Percentiles rank a stretch among this genome's conserved stretches.
Evolutionary conservation across 2,113 vertebrate genomes (phyloP).

Genomic region (Chlamydotis undulata): DNA sequence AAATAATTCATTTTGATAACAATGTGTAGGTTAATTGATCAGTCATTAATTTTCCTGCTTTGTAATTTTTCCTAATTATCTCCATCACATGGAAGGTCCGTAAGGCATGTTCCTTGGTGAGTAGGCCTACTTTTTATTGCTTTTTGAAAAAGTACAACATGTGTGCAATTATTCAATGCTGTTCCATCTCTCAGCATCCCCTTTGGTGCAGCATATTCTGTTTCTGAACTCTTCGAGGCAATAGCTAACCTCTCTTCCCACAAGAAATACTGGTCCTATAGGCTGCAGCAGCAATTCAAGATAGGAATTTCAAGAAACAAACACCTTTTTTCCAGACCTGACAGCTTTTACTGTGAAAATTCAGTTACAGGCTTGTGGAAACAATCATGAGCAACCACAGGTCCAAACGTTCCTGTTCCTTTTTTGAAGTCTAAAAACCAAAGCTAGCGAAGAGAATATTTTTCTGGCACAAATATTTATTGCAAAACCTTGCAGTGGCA

Average conservation of each 20-base stretch:
- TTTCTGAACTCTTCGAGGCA: background rate
- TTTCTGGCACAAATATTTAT: background rate
- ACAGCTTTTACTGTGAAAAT: background rate
- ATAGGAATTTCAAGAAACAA: background rate
- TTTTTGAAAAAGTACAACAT: background rate
- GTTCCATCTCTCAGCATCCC: background rate
- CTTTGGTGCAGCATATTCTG: background rate
- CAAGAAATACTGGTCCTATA: background rate
- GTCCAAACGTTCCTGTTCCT: background rate
- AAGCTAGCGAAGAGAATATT: background rate
- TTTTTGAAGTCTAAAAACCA: background rate
- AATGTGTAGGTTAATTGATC: slow-evolving; percentile 3
- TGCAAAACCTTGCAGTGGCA: background rate
- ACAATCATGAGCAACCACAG: background rate
- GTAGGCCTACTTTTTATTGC: background rate
- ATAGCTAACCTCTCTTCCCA: background rate
- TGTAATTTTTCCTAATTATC: background rate
- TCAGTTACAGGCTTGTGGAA: background rate
- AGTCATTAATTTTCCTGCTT: slow-evolving; percentile 24
- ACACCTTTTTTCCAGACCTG: background rate
- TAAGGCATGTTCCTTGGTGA: background rate
- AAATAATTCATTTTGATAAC: slow-evolving; percentile 24
- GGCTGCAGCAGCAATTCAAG: background rate
- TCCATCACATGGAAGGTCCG: background rate
- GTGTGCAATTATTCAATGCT: background rate